Evolutionary conservation across 2,888 invertebrate genomes (phyloP).

Genomic region (Chrysolina oricalcia): DNA sequence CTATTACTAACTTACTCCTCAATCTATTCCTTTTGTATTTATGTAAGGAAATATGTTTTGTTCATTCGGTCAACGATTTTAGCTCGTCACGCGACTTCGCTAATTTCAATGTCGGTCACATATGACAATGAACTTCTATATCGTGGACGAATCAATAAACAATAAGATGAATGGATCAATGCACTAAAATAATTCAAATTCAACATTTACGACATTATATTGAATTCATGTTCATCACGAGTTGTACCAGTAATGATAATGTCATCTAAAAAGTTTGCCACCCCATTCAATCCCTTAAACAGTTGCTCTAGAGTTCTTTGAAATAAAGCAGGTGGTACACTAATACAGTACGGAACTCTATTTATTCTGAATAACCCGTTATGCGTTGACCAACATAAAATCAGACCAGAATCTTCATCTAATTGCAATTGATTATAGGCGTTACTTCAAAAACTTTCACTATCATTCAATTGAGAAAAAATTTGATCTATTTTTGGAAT

Average conservation of each 20-base stretch:
- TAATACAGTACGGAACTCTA: slow-evolving; percentile 65
- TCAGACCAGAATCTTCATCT: slow-evolving; percentile 58
- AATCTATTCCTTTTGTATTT: too few relatives aligned
- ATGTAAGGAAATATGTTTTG: too few relatives aligned
- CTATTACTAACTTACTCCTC: too few relatives aligned
- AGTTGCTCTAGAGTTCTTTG: slow-evolving; percentile 64
- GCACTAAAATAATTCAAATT: too few relatives aligned
- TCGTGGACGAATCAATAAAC: too few relatives aligned
- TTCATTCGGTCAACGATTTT: too few relatives aligned
- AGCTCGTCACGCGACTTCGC: too few relatives aligned
- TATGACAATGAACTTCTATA: too few relatives aligned
- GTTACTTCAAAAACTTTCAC: slow-evolving; percentile 48
- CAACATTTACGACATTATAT: too few relatives aligned
- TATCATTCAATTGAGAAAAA: neutral
- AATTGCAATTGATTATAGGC: slow-evolving; percentile 65
- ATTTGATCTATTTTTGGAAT: neutral
- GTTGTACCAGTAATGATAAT: slow-evolving; percentile 59
- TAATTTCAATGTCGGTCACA: too few relatives aligned
- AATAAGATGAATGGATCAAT: too few relatives aligned
- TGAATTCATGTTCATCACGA: slow-evolving; percentile 53
- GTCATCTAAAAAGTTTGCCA: slow-evolving; percentile 63
- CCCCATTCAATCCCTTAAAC: slow-evolving; percentile 58
- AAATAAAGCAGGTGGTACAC: slow-evolving; percentile 65
- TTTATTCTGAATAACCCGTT: slow-evolving; percentile 64
- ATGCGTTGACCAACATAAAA: slow-evolving; percentile 62